Evolutionary conservation across 2,113 vertebrate species (phyloP).

Genomic region (Hippocampus abdominalis): DNA sequence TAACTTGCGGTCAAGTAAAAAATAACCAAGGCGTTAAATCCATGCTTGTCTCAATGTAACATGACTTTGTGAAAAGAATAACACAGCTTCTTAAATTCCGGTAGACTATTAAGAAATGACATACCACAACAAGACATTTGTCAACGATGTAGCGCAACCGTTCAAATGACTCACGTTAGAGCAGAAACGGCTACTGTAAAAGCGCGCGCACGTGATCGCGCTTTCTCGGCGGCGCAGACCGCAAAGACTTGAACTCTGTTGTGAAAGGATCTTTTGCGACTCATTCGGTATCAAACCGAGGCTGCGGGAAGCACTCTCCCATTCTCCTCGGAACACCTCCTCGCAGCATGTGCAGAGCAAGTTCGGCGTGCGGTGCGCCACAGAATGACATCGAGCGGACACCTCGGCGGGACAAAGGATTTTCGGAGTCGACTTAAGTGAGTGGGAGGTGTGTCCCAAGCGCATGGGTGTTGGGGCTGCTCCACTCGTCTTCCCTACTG

Average conservation of each 20-base stretch:
- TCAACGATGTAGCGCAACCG: neutral
- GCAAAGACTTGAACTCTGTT: neutral
- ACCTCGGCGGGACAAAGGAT: neutral
- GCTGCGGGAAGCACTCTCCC: conserved; percentile 1
- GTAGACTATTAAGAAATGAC: no score
- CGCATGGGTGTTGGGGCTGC: conserved; percentile 10
- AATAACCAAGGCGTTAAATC: neutral
- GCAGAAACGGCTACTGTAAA: neutral
- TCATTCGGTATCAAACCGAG: conserved; percentile 19
- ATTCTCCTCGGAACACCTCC: conserved; percentile 5
- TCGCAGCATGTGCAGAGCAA: conserved; percentile 20
- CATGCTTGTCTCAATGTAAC: neutral
- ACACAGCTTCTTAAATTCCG: neutral
- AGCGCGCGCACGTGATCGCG: neutral
- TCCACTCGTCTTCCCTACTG: conserved; percentile 19
- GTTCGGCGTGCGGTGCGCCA: conserved; percentile 30
- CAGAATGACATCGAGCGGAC: neutral
- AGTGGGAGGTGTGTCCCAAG: neutral
- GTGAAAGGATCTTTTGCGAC: conserved; percentile 23
- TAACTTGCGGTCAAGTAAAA: neutral
- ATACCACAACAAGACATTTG: neutral
- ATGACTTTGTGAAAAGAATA: neutral
- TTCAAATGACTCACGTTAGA: neutral
- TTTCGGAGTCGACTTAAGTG: neutral
- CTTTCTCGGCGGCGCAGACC: neutral